Conservation (phyloP, 2,888 invertebrate species). For the Parasteatoda lunata region DNA sequence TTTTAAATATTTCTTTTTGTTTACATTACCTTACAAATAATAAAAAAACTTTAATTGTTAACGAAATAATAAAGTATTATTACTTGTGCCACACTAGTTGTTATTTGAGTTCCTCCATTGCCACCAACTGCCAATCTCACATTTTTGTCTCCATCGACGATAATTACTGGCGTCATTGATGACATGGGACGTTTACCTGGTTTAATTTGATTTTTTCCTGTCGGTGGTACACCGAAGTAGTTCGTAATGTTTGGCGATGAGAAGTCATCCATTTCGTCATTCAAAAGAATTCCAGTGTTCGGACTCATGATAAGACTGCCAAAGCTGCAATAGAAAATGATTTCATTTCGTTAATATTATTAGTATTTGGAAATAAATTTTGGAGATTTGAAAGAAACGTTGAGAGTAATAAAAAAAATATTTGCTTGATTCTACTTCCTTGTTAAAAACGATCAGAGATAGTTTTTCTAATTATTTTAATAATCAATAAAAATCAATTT, state of each 20-base stretch:
- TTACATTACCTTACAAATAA: too few relatives aligned
- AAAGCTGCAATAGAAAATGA: conserved; percentile 71
- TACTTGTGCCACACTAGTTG: conserved; percentile 75
- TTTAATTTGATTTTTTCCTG: conserved; percentile 72
- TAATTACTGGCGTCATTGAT: conserved; percentile 76
- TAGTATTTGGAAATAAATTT: too few relatives aligned
- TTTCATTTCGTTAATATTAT: too few relatives aligned
- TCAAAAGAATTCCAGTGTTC: conserved; percentile 77
- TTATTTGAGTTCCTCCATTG: conserved; percentile 77
- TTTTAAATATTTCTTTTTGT: too few relatives aligned
- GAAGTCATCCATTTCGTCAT: conserved; percentile 74
- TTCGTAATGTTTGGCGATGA: conserved; percentile 77
- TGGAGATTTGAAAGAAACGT: too few relatives aligned
- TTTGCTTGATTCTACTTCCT: too few relatives aligned
- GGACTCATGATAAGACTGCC: conserved; percentile 80
- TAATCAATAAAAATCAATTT: too few relatives aligned
- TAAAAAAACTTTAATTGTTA: too few relatives aligned
- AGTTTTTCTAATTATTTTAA: too few relatives aligned
- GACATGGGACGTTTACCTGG: conserved; percentile 77
- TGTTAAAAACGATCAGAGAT: too few relatives aligned
- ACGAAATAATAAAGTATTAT: conserved; percentile 70
- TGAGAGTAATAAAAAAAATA: too few relatives aligned
- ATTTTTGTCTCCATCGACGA: conserved; percentile 74
- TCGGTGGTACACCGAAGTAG: conserved; percentile 80
- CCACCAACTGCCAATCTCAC: conserved; percentile 76